Evolutionary conservation across 2,888 invertebrate species (phyloP), one percentile per base, ranked within the genome.

Genomic region (Rhogogaster chlorosoma): DNA sequence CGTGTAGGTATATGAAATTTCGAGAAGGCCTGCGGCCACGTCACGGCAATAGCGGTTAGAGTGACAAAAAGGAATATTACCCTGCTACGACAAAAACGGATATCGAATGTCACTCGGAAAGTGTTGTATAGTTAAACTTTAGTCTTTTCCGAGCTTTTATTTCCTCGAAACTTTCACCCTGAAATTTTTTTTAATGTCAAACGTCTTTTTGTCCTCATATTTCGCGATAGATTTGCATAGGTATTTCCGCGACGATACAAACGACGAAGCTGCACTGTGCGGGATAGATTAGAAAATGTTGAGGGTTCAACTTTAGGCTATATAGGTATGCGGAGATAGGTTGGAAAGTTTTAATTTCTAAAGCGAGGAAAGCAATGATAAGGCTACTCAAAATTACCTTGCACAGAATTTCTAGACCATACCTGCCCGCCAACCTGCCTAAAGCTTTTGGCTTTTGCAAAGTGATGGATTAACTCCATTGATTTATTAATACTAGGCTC

Each of bases 381-480:
- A 83, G 45, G 67, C 49, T 83, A 22, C 67, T 83, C 67, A 45
- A 29, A 45, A 45, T 71, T 15, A 42, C 15, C 42, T 22, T 42
- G 12, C n/a, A 67, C 36, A 45, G 29, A 83, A 83, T 70, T 83
- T 83, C 70, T 42, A 70, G 45, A 36, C 36, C 12, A 18, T 1
- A 57, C 67, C 67, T 67, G 18, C 29, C 29, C 4, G 9, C 57
- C 0, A 9, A 9, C 9, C 0, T 71, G 36, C 26, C 49, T 26
- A 38, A 22, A 5, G n/a, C 71, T 71, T n/a, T 71, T 26, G 6
- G 45, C 49, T 18, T 36, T 36, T 61, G n/a, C 61, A 22, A 80
- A 45, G 61, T 80, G 80, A 80, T 80, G 80, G 80, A 80, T 80
- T 80, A 45, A 32, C 26, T 83, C 57, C 57, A 80, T 80, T 61